A percentile compares a stretch with the other conserved stretches of the same genome.
These are phyloP conservation scores for Drosophila carrolli DNA, from an alignment of 1,140 invertebrate genomes.

Conservation along the genomic window DNA sequence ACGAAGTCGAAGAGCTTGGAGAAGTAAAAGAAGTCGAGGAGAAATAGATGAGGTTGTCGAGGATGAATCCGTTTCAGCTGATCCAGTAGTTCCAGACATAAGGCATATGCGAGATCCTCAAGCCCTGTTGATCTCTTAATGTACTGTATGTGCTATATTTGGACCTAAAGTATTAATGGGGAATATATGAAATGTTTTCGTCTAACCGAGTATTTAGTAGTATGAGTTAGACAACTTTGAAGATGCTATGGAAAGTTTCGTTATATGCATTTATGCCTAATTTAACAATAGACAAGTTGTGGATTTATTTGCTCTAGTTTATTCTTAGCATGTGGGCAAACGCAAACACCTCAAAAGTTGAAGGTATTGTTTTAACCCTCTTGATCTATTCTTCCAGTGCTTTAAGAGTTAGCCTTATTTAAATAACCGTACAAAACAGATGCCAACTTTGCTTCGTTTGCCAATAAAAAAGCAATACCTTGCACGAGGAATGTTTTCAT, in stretches of 20 bases:
- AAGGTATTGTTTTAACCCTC: neutral
- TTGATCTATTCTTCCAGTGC: neutral
- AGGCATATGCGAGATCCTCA: no score
- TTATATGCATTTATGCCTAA: neutral
- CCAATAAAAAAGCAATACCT: neutral
- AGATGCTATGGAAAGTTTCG: neutral
- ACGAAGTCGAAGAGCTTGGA: no score
- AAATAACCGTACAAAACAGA: conserved; percentile 1
- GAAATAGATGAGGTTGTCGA: neutral
- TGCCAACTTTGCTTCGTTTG: neutral
- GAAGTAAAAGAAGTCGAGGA: no score
- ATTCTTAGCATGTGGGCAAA: neutral
- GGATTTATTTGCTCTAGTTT: neutral
- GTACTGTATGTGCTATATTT: neutral
- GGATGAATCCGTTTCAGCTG: neutral
- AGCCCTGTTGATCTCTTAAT: neutral
- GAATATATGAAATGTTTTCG: neutral
- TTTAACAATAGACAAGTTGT: neutral
- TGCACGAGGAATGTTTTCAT: neutral
- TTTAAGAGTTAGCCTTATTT: neutral
- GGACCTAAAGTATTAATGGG: neutral
- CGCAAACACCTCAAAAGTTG: no score
- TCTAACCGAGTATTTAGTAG: no score
- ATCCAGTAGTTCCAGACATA: no score
- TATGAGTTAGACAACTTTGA: neutral